Evolutionary conservation across 2,888 invertebrate genomes (phyloP).

Genomic region (Ecdyonurus torrentis): DNA sequence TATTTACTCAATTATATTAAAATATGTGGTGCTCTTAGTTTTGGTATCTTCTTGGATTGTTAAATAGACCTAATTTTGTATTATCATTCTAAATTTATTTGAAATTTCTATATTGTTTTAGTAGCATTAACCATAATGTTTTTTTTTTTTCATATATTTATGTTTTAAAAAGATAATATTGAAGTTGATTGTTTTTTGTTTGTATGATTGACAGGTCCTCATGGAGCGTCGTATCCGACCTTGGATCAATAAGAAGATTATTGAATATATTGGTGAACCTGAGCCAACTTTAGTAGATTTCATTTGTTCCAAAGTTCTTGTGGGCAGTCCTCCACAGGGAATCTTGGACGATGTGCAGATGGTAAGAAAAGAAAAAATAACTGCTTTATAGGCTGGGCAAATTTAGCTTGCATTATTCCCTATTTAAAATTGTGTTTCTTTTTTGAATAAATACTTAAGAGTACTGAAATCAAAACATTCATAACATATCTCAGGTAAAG

Average conservation of each 20-base stretch:
- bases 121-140: not conserved
- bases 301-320: slow-evolving; percentile 95
- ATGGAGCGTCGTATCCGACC: slow-evolving; percentile 96
- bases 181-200: not conserved
- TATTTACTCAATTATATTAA: too few relatives aligned
- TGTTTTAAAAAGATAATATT: slow-evolving; percentile 5
- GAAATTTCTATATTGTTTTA: slow-evolving; percentile 1
- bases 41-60: too few relatives aligned
- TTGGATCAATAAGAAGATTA: slow-evolving; percentile 99
- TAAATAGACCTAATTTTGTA: too few relatives aligned
- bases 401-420: too few relatives aligned
- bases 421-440: too few relatives aligned
- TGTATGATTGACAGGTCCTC: slow-evolving; percentile 36
- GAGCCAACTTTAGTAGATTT: slow-evolving; percentile 98
- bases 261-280: slow-evolving; percentile 98
- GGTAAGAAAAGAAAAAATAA: too few relatives aligned
- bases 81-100: not conserved
- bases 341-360: slow-evolving; percentile 98
- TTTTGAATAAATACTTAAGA: too few relatives aligned
- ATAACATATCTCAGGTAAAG: too few relatives aligned
- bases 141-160: slow-evolving; percentile 4
- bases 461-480: too few relatives aligned
- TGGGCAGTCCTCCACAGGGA: slow-evolving; percentile 80
- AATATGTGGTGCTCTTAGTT: too few relatives aligned
- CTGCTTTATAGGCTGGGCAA: too few relatives aligned